Base-by-base conservation (phyloP, 2,888 invertebrate species). In the Poecilobothrus nobilitatus region DNA sequence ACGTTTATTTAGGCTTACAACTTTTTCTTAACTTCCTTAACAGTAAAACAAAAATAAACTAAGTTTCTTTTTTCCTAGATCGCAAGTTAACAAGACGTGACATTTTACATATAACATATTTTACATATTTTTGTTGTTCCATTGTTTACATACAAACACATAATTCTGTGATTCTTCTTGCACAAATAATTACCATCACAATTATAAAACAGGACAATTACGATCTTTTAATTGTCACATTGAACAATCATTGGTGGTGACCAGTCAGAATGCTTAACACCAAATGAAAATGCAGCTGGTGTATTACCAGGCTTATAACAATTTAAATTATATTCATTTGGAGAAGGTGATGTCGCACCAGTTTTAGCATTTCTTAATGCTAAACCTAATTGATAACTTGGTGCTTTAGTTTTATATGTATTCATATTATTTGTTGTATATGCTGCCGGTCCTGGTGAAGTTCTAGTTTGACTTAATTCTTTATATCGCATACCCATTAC, bases 371-470 rank as follows among this genome's bases (percentile, higher is more conserved):
- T 6, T 1, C 67, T 41, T 21, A 72, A 75, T 0, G 75, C 73
- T 5, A 73, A 66, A 0, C 74, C 74, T 72, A 81, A 75, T 1
- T 78, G 73, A 69, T 76, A 81, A 9, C 75, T 70, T 1, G 81
- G 80, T 9, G 75, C 74, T 34, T 74, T 75, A 1, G 65, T 71
- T 0, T 76, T 66, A 63, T 76, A 75, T 0, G 72, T 69, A 71
- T 75, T 73, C 1, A 78, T 71, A 69, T 77, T 75, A 1, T 72
- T 71, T 3, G 75, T 73, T 9, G 74, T 76, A 71, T 81, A 81
- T 2, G 76, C 77, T 1, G 81, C 80, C 0, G 81, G 81, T 5
- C 81, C 81, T 3, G 81, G 81, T 0, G 81, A 81, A 22, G 68
- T 64, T 27, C 5, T 5, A 37, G 62, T 76, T 76, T 3, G 53